Percentiles rank a stretch among this genome's conserved stretches.
Evolutionary conservation across 1,140 invertebrate genomes (phyloP).

Genomic region (Caligus rogercresseyi): DNA sequence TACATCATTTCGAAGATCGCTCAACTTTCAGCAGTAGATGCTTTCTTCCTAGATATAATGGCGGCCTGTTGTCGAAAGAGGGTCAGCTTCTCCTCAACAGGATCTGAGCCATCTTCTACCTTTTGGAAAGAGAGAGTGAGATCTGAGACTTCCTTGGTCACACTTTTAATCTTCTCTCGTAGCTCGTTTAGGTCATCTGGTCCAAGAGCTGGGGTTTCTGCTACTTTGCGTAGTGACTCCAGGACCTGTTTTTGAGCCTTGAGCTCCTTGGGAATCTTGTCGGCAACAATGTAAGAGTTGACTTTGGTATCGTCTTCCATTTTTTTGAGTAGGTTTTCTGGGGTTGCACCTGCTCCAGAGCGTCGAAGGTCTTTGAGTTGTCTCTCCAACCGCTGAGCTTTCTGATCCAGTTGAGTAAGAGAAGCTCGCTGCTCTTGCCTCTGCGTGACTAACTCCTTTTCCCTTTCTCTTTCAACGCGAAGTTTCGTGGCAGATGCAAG

Average conservation of each 20-base stretch:
- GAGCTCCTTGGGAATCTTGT: slow-evolving; percentile 57
- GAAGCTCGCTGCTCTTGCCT: slow-evolving; percentile 38
- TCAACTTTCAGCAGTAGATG: slow-evolving; percentile 46
- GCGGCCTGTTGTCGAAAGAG: slow-evolving; percentile 65
- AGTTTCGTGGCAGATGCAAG: slow-evolving; percentile 40
- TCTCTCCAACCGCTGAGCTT: slow-evolving; percentile 34
- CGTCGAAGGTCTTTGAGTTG: slow-evolving; percentile 39
- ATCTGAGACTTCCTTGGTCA: slow-evolving; percentile 34
- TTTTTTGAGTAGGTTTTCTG: slow-evolving; percentile 41
- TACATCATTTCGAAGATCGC: slow-evolving; percentile 41
- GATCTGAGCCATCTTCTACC: slow-evolving; percentile 32
- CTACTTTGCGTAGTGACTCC: slow-evolving; percentile 46
- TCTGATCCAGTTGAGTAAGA: slow-evolving; percentile 37
- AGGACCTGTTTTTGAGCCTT: slow-evolving; percentile 41
- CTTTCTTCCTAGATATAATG: slow-evolving; percentile 56
- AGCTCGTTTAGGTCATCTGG: slow-evolving; percentile 45
- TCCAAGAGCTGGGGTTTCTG: slow-evolving; percentile 44
- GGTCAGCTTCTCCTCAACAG: slow-evolving; percentile 50
- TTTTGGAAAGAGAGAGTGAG: slow-evolving; percentile 31
- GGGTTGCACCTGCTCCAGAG: slow-evolving; percentile 36
- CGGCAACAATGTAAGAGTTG: slow-evolving; percentile 52
- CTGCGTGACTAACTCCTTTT: slow-evolving; percentile 42
- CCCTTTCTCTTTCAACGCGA: slow-evolving; percentile 46
- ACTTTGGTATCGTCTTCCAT: slow-evolving; percentile 57
- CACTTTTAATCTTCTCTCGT: slow-evolving; percentile 38